These are phyloP conservation scores for Acleris emargana DNA, from an alignment of 2,888 invertebrate species.

Conservation along the genomic window DNA sequence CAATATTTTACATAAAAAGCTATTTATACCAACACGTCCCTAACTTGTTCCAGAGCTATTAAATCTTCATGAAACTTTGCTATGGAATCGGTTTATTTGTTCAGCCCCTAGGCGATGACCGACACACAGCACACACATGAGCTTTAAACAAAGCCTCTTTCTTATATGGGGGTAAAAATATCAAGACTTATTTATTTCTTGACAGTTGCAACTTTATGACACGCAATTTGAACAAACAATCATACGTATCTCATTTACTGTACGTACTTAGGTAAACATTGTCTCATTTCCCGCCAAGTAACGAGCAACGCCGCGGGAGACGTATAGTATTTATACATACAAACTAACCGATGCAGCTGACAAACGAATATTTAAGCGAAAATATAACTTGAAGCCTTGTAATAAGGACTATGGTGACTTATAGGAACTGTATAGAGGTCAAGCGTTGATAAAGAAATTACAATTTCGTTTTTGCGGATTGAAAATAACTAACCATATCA, in stretches of 20 bases:
- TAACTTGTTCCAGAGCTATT: too few relatives aligned
- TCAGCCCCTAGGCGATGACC: not conserved
- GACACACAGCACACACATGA: too few relatives aligned
- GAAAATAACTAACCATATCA: not conserved
- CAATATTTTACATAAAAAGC: too few relatives aligned
- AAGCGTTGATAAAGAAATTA: not conserved
- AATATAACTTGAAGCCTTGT: not conserved
- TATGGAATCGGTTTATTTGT: too few relatives aligned
- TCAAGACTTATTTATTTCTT: not conserved
- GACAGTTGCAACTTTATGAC: not conserved
- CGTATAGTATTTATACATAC: conserved; percentile 21
- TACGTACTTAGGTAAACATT: conserved; percentile 29
- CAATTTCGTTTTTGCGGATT: conserved; percentile 10
- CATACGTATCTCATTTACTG: conserved; percentile 13
- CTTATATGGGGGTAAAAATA: too few relatives aligned
- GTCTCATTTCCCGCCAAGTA: conserved; percentile 24
- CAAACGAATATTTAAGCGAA: conserved; percentile 4
- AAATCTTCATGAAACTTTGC: too few relatives aligned
- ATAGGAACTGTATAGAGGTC: not conserved
- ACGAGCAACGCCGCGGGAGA: conserved; percentile 36
- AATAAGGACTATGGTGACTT: not conserved
- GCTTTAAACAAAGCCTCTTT: too few relatives aligned
- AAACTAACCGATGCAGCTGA: not conserved
- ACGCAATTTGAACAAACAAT: conserved; percentile 8
- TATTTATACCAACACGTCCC: too few relatives aligned